These are phyloP conservation scores for Sesia bembeciformis DNA, from an alignment of 2,888 invertebrate species.

Conservation along the genomic window DNA sequence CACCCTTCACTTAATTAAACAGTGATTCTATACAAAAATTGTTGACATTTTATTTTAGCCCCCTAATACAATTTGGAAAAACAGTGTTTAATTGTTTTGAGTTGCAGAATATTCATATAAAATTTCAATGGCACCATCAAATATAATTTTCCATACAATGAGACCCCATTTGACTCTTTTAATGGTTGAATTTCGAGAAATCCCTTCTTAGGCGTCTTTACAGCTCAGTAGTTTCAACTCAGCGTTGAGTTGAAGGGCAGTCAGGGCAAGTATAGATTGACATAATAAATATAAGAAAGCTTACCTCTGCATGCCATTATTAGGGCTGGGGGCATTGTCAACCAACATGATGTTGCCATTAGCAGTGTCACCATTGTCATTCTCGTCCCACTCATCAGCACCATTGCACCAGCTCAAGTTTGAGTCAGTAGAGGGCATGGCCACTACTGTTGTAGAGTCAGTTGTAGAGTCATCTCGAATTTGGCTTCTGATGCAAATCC, in stretches of 20 bases:
- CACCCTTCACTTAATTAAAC: too few relatives aligned
- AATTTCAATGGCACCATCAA: too few relatives aligned
- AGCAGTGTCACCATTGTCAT: constrained; percentile 75
- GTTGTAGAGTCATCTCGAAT: constrained; percentile 70
- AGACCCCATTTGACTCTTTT: too few relatives aligned
- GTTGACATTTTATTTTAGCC: too few relatives aligned
- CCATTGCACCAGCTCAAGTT: constrained; percentile 82
- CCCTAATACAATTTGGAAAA: too few relatives aligned
- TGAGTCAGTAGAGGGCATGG: constrained; percentile 40
- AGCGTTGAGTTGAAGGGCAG: not conserved
- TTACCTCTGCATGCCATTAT: constrained; percentile 55
- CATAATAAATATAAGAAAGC: constrained; percentile 18
- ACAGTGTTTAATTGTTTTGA: too few relatives aligned
- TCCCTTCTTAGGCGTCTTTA: too few relatives aligned
- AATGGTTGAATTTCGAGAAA: too few relatives aligned
- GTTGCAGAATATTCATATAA: too few relatives aligned
- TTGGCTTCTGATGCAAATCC: constrained; percentile 86
- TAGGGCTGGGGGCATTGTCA: constrained; percentile 69
- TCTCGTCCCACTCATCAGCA: constrained; percentile 83
- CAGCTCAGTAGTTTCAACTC: not conserved
- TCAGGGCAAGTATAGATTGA: not conserved
- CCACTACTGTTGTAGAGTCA: constrained; percentile 34
- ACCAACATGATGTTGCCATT: constrained; percentile 82
- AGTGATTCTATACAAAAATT: too few relatives aligned
- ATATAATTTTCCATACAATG: too few relatives aligned